These are phyloP conservation scores for Drosophila helvetica DNA, from an alignment of 2,888 invertebrate genomes.

Conservation along the genomic window DNA sequence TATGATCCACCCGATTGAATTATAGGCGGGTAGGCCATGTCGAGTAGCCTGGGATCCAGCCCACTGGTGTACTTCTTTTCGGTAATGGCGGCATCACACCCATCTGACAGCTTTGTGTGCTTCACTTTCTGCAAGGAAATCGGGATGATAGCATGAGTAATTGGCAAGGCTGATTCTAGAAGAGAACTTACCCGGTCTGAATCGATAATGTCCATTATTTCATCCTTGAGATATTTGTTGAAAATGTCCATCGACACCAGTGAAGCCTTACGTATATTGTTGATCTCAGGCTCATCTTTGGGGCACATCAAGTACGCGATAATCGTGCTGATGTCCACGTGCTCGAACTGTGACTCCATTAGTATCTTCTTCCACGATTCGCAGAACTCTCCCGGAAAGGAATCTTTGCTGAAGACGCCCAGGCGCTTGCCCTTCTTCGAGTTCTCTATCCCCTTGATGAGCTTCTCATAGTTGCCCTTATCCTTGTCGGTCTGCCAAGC, in stretches of 20 bases:
- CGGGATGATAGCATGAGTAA: not conserved
- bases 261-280: slow-evolving; percentile 95
- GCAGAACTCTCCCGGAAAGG: slow-evolving; percentile 96
- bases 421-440: slow-evolving; percentile 95
- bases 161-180: not conserved
- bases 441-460: slow-evolving; percentile 91
- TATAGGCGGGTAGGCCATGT: slow-evolving; percentile 99
- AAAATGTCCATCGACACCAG: slow-evolving; percentile 97
- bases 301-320: slow-evolving; percentile 95
- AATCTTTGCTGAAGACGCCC: slow-evolving; percentile 96
- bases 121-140: slow-evolving; percentile 91
- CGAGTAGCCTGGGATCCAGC: slow-evolving; percentile 94
- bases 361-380: slow-evolving; percentile 94
- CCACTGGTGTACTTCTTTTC: slow-evolving; percentile 98
- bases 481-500: slow-evolving; percentile 92
- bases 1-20: slow-evolving; percentile 99
- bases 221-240: slow-evolving; percentile 97
- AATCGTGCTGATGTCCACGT: slow-evolving; percentile 93
- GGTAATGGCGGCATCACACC: slow-evolving; percentile 95
- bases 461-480: slow-evolving; percentile 93
- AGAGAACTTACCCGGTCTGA: slow-evolving; percentile 91
- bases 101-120: slow-evolving; percentile 97
- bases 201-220: slow-evolving; percentile 99
- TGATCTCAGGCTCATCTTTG: slow-evolving; percentile 96
- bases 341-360: slow-evolving; percentile 91